Percentiles rank a stretch among this genome's conserved stretches.
phyloP scores from a whole-genome alignment of 1,140 invertebrate genomes.

The Heliconius melpomene region DNA sequence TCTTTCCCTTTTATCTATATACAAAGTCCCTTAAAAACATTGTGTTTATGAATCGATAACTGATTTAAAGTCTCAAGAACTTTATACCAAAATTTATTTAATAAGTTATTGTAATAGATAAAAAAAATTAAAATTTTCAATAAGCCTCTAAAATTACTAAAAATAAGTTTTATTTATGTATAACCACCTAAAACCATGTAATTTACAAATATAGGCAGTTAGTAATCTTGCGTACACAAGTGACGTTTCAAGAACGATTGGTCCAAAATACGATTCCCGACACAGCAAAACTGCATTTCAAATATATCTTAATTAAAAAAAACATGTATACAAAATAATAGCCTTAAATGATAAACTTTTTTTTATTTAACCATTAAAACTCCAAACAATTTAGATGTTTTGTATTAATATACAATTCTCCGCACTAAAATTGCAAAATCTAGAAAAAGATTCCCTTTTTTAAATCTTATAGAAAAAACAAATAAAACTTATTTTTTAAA shows the following conservation, averaged over 20 bases:
- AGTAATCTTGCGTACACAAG: constrained; percentile 45
- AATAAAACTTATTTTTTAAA: constrained; percentile 51
- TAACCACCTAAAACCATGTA: background rate
- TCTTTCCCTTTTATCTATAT: background rate
- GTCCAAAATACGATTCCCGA: constrained; percentile 47
- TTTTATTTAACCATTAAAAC: constrained; percentile 39
- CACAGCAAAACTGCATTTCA: constrained; percentile 20
- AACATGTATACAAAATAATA: constrained; percentile 68
- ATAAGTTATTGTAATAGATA: background rate
- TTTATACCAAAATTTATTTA: too few relatives aligned
- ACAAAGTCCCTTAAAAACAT: background rate
- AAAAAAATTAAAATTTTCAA: background rate
- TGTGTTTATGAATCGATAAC: background rate
- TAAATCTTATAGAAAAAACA: constrained; percentile 55
- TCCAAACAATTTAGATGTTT: constrained; percentile 64
- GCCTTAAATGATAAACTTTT: constrained; percentile 49
- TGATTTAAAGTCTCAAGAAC: too few relatives aligned
- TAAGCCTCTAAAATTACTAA: background rate
- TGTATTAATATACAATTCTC: constrained; percentile 76
- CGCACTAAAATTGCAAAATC: constrained; percentile 56
- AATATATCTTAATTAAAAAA: constrained; percentile 43
- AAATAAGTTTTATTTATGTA: background rate
- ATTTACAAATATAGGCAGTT: constrained; percentile 30
- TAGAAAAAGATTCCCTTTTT: constrained; percentile 60
- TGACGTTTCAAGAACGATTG: constrained; percentile 51